Percentiles rank a stretch among this genome's conserved stretches.
phyloP scores from a whole-genome alignment of 2,797 vertebrate genomes.

The Apogon talboti region DNA sequence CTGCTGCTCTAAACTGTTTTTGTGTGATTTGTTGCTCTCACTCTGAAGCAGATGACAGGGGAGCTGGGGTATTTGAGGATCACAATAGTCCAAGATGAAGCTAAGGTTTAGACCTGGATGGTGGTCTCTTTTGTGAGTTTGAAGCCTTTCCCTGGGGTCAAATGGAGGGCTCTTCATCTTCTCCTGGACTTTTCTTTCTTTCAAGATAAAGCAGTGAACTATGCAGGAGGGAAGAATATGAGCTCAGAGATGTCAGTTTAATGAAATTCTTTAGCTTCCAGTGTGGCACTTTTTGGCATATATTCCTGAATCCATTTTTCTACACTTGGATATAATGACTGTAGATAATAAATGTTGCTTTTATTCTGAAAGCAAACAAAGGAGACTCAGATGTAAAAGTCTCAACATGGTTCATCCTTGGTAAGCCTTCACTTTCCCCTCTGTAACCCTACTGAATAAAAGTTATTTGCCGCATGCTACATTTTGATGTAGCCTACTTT shows the following conservation, averaged over 20 bases:
- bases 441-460: too few species aligned
- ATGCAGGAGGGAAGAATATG: slow-evolving; percentile 53
- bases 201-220: slow-evolving; percentile 52
- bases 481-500: too few species aligned
- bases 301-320: slow-evolving; percentile 48
- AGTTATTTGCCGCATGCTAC: too few species aligned
- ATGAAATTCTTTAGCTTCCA: slow-evolving; percentile 63
- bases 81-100: slow-evolving; percentile 18
- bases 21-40: slow-evolving; percentile 1
- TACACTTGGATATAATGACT: slow-evolving; percentile 44
- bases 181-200: slow-evolving; percentile 41
- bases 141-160: slow-evolving; percentile 47
- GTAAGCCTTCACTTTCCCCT: neutral
- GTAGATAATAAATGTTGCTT: slow-evolving; percentile 30
- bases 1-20: neutral
- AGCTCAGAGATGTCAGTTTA: slow-evolving; percentile 45
- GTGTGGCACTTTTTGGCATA: slow-evolving; percentile 45
- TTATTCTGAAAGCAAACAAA: slow-evolving; percentile 33
- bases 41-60: slow-evolving; percentile 18
- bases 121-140: slow-evolving; percentile 58
- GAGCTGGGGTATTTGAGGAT: slow-evolving; percentile 22
- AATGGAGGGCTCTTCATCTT: slow-evolving; percentile 40
- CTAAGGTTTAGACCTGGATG: slow-evolving; percentile 38
- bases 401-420: slow-evolving; percentile 2
- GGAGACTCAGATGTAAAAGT: slow-evolving; percentile 15